Evolutionary conservation across 2,797 vertebrate species (phyloP).

Genomic region (Adelosebastes latens): DNA sequence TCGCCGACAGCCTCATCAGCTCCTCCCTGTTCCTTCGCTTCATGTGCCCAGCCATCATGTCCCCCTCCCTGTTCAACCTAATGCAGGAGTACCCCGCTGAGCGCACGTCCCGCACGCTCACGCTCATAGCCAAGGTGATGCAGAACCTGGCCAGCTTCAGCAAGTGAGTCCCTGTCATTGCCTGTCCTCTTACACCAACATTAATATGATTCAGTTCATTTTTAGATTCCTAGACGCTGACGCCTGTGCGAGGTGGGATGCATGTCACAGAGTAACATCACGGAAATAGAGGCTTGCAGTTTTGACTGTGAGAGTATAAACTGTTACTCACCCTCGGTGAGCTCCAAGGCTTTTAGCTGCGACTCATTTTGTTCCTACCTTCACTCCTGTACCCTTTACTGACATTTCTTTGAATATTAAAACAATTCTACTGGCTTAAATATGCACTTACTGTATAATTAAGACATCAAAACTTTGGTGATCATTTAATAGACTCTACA

Average conservation of each 20-base stretch:
- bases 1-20: conserved; percentile 95
- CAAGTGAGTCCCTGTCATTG: conserved; percentile 87
- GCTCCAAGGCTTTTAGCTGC: conserved; percentile 10
- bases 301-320: conserved; percentile 41
- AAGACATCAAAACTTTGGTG: conserved; percentile 1
- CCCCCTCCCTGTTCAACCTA: conserved; percentile 94
- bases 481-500: background rate
- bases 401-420: conserved; percentile 17
- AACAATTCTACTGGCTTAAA: background rate
- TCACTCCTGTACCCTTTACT: background rate
- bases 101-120: conserved; percentile 94
- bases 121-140: conserved; percentile 98
- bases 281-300: conserved; percentile 13
- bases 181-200: conserved; percentile 11
- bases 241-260: conserved; percentile 6
- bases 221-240: conserved; percentile 18
- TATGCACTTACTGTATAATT: background rate
- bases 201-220: background rate
- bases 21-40: conserved; percentile 96
- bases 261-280: conserved; percentile 16
- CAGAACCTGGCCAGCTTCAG: conserved; percentile 99
- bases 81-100: conserved; percentile 97
- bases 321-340: conserved; percentile 34
- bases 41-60: conserved; percentile 97
- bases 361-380: conserved; percentile 1